phyloP scores from a whole-genome alignment of 2,797 vertebrate species.

The Amblyopsis hoosieri region DNA sequence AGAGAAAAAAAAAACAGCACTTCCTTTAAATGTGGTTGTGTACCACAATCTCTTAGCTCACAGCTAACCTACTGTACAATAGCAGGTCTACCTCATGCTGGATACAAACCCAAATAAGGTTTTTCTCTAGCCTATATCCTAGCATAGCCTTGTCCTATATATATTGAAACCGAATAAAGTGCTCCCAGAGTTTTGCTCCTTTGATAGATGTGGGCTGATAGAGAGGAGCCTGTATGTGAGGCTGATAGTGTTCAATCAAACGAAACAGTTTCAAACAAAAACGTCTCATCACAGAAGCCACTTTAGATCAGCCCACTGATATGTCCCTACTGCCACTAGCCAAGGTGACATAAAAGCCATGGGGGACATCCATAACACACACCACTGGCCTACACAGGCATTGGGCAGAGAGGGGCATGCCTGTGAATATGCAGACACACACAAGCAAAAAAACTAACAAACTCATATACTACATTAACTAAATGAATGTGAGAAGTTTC shows the following conservation, averaged over 20 bases:
- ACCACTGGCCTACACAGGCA: not conserved
- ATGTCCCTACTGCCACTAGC: slow-evolving; percentile 16
- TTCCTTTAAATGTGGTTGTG: too few species aligned
- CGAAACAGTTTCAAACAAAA: slow-evolving; percentile 46
- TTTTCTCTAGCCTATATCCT: slow-evolving; percentile 7
- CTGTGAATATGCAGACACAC: not conserved
- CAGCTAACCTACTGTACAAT: too few species aligned
- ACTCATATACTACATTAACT: slow-evolving; percentile 6
- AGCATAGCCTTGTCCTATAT: slow-evolving; percentile 1
- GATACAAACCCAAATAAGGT: slow-evolving; percentile 19
- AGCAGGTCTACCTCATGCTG: slow-evolving; percentile 9
- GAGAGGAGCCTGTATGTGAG: slow-evolving; percentile 13
- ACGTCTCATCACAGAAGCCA: slow-evolving; percentile 41
- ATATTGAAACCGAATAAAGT: slow-evolving; percentile 37
- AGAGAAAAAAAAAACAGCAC: too few species aligned
- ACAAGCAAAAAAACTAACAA: not conserved
- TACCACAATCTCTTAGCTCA: too few species aligned
- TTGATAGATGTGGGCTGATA: slow-evolving; percentile 56
- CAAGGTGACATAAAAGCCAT: slow-evolving; percentile 37
- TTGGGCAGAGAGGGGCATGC: not conserved
- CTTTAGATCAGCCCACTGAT: slow-evolving; percentile 49
- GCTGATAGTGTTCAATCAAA: slow-evolving; percentile 58
- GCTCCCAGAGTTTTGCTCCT: slow-evolving; percentile 32
- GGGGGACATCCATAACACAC: slow-evolving; percentile 4
- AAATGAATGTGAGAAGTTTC: not conserved